Conservation (phyloP, 2,113 vertebrate genomes). For the Phaetusa simplex region DNA sequence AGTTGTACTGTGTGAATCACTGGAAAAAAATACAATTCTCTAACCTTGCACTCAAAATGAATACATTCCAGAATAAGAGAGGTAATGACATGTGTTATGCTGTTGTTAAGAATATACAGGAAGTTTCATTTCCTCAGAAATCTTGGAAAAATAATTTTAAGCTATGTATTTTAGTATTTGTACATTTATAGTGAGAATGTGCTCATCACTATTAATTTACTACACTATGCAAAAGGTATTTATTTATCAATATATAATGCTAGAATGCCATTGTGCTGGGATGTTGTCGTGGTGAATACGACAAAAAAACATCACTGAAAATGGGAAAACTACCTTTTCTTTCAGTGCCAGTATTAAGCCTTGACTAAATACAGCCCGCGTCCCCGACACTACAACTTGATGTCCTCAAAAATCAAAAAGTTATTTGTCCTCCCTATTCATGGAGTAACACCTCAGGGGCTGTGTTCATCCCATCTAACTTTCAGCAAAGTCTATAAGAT, state of each 20-base stretch:
- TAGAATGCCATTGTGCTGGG: neutral
- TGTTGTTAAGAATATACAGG: neutral
- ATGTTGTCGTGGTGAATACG: neutral
- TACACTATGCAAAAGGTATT: neutral
- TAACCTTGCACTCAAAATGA: neutral
- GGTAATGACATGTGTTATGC: neutral
- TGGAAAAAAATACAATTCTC: neutral
- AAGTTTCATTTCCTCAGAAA: neutral
- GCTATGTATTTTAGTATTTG: neutral
- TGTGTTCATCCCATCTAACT: neutral
- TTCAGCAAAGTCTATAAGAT: neutral
- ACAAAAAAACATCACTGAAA: neutral
- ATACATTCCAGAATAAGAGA: neutral
- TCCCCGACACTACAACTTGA: neutral
- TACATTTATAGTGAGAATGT: neutral
- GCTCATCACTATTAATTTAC: neutral
- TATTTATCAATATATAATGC: neutral
- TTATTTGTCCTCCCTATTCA: neutral
- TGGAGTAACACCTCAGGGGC: neutral
- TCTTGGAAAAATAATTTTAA: neutral
- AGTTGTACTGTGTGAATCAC: neutral
- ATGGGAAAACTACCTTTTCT: neutral
- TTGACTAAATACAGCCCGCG: neutral
- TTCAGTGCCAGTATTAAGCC: neutral
- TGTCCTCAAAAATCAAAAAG: neutral